phyloP scores from a whole-genome alignment of 2,888 invertebrate species.

The Trachelus iudaicus region DNA sequence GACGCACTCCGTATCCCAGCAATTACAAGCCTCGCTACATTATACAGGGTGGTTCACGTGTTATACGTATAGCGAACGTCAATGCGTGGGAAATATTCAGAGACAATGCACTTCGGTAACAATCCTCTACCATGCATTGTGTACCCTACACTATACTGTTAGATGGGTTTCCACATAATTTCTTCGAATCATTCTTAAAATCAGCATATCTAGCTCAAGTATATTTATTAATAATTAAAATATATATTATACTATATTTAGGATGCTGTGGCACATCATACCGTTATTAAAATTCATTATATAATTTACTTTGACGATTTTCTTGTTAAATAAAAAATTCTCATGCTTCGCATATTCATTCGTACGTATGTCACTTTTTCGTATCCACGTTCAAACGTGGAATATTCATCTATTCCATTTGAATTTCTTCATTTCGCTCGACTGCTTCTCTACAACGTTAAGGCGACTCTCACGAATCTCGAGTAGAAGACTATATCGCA shows the following conservation, averaged over 20 bases:
- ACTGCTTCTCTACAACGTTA: not conserved
- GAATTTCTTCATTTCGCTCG: not conserved
- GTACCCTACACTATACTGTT: not conserved
- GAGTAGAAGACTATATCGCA: not conserved
- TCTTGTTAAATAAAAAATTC: not conserved
- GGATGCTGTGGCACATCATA: not conserved
- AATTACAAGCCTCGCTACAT: not conserved
- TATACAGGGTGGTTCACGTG: not conserved
- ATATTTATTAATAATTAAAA: not conserved
- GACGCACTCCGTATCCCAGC: not conserved
- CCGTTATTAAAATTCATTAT: not conserved
- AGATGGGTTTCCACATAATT: not conserved
- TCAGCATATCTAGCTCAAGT: not conserved
- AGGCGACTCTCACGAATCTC: not conserved
- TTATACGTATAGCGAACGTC: not conserved
- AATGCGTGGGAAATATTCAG: not conserved
- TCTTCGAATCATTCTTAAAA: too few species aligned
- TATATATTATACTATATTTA: not conserved
- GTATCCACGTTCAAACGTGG: not conserved
- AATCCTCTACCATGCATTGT: not conserved
- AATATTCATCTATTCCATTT: not conserved
- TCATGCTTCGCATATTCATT: not conserved
- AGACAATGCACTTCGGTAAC: not conserved
- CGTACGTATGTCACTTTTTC: not conserved
- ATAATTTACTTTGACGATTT: not conserved